Conservation (phyloP, 2,888 invertebrate species). For the Rhyacophila evoluta region DNA sequence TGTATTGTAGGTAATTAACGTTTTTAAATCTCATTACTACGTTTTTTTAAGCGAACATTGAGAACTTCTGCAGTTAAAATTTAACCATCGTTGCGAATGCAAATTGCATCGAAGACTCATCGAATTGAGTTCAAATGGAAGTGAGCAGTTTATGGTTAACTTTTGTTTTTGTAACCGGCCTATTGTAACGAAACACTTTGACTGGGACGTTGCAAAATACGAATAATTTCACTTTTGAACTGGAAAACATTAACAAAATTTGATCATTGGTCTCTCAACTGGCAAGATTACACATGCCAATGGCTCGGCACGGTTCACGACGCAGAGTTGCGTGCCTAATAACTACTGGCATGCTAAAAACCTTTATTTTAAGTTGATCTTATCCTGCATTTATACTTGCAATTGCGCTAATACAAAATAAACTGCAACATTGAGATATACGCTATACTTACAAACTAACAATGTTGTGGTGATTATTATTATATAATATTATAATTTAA, state of each 20-base stretch:
- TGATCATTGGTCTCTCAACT: conserved; percentile 12
- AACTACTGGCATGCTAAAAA: conserved; percentile 25
- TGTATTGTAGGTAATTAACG: too few species aligned
- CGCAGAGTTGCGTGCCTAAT: conserved; percentile 21
- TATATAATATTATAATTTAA: too few species aligned
- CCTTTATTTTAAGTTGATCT: not conserved
- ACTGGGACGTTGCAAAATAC: conserved; percentile 40
- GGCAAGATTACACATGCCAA: conserved; percentile 19
- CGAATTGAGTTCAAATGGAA: conserved; percentile 33
- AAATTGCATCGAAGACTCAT: conserved; percentile 11
- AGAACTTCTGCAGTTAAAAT: not conserved
- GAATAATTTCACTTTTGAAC: conserved; percentile 54
- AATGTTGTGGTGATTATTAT: too few species aligned
- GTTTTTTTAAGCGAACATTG: not conserved
- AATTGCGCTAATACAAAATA: not conserved
- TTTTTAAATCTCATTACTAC: too few species aligned
- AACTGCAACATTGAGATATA: too few species aligned
- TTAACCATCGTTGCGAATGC: conserved; percentile 5
- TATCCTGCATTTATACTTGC: not conserved
- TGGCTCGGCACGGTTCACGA: conserved; percentile 10
- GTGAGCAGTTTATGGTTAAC: conserved; percentile 33
- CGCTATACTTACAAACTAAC: too few species aligned
- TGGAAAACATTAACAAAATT: conserved; percentile 42
- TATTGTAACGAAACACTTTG: conserved; percentile 40
- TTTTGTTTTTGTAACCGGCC: conserved; percentile 45